A percentile compares a stretch with the other conserved stretches of the same genome.
These are phyloP conservation scores for Nylanderia fulva DNA, from an alignment of 1,140 invertebrate species.

Conservation along the genomic window DNA sequence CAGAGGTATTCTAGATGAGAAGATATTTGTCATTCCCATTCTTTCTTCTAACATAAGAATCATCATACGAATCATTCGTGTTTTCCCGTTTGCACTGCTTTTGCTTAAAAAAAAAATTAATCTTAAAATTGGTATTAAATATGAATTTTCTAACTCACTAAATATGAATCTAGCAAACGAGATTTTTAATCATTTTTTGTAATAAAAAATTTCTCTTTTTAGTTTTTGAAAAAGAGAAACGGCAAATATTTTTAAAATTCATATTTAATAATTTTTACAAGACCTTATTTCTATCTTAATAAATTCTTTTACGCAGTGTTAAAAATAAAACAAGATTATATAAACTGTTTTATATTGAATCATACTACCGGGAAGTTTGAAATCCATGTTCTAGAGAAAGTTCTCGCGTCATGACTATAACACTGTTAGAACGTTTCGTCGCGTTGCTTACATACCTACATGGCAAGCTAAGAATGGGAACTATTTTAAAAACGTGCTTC, in stretches of 20 bases:
- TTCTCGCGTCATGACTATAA: too few relatives aligned
- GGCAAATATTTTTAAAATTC: not conserved
- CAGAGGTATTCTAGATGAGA: conserved; percentile 70
- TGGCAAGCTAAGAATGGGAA: too few relatives aligned
- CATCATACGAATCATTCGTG: not conserved
- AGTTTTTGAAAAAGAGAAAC: not conserved
- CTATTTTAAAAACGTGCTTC: too few relatives aligned
- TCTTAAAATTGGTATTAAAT: not conserved
- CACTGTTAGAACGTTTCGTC: too few relatives aligned
- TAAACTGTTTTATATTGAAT: too few relatives aligned
- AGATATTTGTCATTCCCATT: conserved; percentile 74
- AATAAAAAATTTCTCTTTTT: not conserved
- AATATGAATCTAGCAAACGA: not conserved
- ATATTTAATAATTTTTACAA: not conserved
- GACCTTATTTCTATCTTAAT: not conserved
- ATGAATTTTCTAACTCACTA: not conserved
- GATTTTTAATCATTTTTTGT: not conserved
- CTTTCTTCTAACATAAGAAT: conserved; percentile 72
- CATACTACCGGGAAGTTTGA: too few relatives aligned
- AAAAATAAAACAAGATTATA: too few relatives aligned
- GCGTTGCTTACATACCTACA: too few relatives aligned
- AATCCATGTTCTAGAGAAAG: too few relatives aligned
- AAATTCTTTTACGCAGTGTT: too few relatives aligned
- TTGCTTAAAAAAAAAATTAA: not conserved
- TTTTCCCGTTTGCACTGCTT: not conserved